These are phyloP conservation scores for Canis aureus DNA, from an alignment of 2,113 vertebrate species.

Conservation along the genomic window DNA sequence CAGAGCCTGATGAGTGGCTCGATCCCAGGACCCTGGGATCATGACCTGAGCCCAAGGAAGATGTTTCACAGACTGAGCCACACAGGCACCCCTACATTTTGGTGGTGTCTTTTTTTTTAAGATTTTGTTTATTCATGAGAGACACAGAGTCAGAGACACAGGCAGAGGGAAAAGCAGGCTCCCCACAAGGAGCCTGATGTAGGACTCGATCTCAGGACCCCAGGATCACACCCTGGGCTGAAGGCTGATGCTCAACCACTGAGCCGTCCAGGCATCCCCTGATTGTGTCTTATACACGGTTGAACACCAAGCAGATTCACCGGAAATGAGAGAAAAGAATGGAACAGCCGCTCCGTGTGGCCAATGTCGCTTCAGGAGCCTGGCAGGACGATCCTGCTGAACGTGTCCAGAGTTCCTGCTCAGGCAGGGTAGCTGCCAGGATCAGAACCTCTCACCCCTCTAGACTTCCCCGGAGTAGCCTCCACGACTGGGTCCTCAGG, in stretches of 20 bases:
- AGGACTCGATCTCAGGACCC: neutral
- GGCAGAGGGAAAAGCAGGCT: neutral
- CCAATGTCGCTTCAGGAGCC: neutral
- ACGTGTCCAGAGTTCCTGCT: neutral
- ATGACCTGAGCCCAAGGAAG: neutral
- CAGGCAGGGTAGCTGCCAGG: neutral
- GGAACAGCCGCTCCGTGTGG: neutral
- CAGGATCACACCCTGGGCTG: neutral
- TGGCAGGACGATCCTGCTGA: neutral
- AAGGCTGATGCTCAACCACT: neutral
- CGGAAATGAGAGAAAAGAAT: neutral
- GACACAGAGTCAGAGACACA: no score
- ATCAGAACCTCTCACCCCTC: neutral
- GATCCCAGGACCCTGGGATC: neutral
- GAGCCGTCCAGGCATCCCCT: neutral
- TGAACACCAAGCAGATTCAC: neutral
- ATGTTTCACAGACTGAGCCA: neutral
- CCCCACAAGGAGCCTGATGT: neutral
- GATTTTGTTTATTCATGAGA: no score
- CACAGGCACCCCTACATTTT: neutral
- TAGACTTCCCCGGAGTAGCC: neutral
- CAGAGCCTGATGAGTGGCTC: neutral
- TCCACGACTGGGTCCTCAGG: neutral
- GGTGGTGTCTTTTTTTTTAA: neutral
- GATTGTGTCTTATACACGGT: accelerated